phyloP scores from a whole-genome alignment of 2,888 invertebrate genomes.

The Himalopsyche kuldschensis region DNA sequence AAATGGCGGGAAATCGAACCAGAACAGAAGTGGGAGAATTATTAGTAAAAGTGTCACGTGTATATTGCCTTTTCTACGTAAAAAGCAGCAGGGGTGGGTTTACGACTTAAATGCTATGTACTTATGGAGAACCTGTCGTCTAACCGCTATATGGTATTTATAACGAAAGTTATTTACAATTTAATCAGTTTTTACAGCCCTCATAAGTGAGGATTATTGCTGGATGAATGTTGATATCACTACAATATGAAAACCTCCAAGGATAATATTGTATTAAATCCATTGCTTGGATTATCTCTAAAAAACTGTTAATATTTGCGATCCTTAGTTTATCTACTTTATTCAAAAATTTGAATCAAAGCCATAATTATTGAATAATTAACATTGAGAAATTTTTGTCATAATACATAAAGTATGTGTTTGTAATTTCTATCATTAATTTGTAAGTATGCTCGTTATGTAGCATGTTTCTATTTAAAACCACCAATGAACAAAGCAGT shows the following conservation, averaged over 20 bases:
- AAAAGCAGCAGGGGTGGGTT: neutral
- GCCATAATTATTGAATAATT: no score
- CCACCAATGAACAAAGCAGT: no score
- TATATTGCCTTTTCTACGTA: neutral
- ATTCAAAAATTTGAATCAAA: no score
- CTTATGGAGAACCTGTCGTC: neutral
- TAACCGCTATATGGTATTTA: neutral
- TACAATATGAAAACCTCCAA: neutral
- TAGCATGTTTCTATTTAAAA: no score
- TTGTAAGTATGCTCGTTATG: no score
- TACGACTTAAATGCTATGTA: neutral
- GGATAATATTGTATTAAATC: neutral
- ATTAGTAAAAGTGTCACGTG: neutral
- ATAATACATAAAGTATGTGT: no score
- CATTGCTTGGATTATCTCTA: neutral
- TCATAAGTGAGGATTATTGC: neutral
- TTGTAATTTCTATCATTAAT: no score
- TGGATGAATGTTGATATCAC: neutral
- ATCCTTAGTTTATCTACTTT: no score
- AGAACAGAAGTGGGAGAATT: neutral
- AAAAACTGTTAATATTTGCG: no score
- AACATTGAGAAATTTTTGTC: neutral
- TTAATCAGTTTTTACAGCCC: neutral
- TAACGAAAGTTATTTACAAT: neutral
- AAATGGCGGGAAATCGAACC: neutral